Conservation (phyloP, 2,888 invertebrate species). For the Morpho helenor region DNA sequence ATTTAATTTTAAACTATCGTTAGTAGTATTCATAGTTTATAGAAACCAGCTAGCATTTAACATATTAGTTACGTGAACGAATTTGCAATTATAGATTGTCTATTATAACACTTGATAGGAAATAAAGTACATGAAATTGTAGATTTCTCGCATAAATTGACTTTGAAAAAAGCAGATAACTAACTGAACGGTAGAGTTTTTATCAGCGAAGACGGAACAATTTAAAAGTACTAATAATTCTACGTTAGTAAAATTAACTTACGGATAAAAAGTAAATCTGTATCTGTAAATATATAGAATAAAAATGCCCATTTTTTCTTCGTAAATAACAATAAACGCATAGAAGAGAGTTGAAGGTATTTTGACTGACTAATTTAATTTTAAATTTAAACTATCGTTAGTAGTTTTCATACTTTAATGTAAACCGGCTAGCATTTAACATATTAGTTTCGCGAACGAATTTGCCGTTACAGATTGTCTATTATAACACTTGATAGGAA, state of each 20-base stretch:
- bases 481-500: background rate
- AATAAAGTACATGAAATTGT: background rate
- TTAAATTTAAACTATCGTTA: too few species aligned
- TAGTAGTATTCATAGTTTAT: too few species aligned
- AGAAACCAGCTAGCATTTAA: too few species aligned
- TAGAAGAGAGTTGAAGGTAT: too few species aligned
- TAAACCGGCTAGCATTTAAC: background rate
- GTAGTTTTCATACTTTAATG: too few species aligned
- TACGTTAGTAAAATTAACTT: background rate
- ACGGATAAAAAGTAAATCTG: constrained; percentile 8
- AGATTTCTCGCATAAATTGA: background rate
- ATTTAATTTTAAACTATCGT: too few species aligned
- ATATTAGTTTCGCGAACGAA: background rate
- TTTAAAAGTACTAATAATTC: background rate
- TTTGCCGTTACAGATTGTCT: too few species aligned
- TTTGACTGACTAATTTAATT: too few species aligned
- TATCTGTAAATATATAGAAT: too few species aligned
- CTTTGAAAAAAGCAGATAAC: background rate
- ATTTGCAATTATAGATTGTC: too few species aligned
- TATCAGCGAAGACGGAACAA: background rate
- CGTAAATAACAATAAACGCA: too few species aligned
- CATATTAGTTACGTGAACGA: background rate
- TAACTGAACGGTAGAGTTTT: constrained; percentile 1
- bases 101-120: background rate
- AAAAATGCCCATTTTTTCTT: too few species aligned